Evolutionary conservation across 2,797 vertebrate genomes (phyloP), one percentile per base, ranked within the genome.

Genomic region (Ptychadena robeensis): DNA sequence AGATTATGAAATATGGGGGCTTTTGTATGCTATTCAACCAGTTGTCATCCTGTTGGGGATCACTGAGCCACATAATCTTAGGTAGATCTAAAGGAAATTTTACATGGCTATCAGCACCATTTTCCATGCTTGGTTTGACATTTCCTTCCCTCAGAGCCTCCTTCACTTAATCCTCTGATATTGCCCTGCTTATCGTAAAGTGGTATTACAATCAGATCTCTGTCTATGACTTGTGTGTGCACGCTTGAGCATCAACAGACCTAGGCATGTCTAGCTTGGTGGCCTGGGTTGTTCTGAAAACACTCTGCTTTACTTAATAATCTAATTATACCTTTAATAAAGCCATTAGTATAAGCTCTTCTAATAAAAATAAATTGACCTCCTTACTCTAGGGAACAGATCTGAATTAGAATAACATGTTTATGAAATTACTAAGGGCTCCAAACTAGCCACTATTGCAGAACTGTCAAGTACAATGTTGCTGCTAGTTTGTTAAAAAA

Each of bases 331-430:
- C n/a, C 27, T 63, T 68, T 64, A 9, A 61, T 48, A 63, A 27
- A 71, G 3, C 31, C 34, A 72, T 67, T 35, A 79, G 65, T 12
- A 73, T 73, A 59, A 79, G 48, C 38, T 66, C 61, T 53, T 61
- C 15, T 32, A 2, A 63, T 8, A 11, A 67, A 35, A 40, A 40
- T 6, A 68, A 64, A 73, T 11, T 79, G 77, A 37, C 40, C 59
- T 35, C 72, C 57, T 65, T 27, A 35, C 67, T 34, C 34, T 27
- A 63, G 28, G 40, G 40, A 44, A 18, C 34, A 35, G 32, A 27
- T 83, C 10, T 25, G 59, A 73, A 73, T 59, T 34, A 28, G 31
- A 79, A 80, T 80, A 66, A 79, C 72, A 64, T 79, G 37, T 68
- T 61, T 79, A 79, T 84, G 11, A 57, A 79, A 73, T 84, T 79